phyloP scores from a whole-genome alignment of 2,113 vertebrate species.

The Plectropomus leopardus region DNA sequence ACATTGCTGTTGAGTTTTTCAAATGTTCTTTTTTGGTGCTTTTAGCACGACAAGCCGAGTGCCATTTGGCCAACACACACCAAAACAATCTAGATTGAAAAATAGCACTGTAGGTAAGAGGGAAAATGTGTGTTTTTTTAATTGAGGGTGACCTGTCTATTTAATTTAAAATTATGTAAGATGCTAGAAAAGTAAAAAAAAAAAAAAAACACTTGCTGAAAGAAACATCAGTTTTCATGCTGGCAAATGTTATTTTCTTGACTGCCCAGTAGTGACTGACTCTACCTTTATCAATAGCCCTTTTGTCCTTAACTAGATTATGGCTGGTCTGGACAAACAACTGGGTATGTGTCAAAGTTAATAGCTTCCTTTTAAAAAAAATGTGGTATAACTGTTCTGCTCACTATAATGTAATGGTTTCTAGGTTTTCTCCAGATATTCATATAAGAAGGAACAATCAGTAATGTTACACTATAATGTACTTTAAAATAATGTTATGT shows the following conservation, averaged over 20 bases:
- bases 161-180: background rate
- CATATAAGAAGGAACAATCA: background rate
- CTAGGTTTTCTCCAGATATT: background rate
- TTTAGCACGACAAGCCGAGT: too few relatives aligned
- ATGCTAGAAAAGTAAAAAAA: background rate
- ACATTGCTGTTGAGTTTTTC: too few relatives aligned
- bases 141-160: too few relatives aligned
- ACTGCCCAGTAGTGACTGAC: background rate
- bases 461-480: background rate
- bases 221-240: background rate
- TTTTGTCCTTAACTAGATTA: conserved; percentile 21
- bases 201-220: background rate
- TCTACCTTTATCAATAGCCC: background rate
- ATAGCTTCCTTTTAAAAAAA: background rate
- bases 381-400: background rate
- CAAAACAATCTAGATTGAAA: too few relatives aligned
- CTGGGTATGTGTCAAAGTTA: background rate
- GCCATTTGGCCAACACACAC: too few relatives aligned
- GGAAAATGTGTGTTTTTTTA: too few relatives aligned
- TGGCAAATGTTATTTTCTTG: background rate
- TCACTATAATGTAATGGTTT: background rate
- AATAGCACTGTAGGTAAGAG: too few relatives aligned
- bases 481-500: too few relatives aligned
- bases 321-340: conserved; percentile 4
- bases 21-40: too few relatives aligned